A percentile compares a stretch with the other conserved stretches of the same genome.
phyloP scores from a whole-genome alignment of 2,888 invertebrate species.

The Eueremaeus valkanovi region DNA sequence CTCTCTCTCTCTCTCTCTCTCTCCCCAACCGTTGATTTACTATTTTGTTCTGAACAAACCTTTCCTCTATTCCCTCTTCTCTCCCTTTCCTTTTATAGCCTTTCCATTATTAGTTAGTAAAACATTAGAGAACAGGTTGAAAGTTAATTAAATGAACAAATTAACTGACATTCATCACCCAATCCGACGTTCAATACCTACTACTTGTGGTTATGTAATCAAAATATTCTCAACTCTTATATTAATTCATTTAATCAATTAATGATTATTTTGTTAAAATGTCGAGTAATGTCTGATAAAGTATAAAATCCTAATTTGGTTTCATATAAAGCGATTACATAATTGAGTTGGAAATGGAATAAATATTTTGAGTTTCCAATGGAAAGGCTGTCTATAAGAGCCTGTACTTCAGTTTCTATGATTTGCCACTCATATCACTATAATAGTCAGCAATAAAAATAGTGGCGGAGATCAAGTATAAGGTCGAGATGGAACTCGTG shows the following conservation, averaged over 20 bases:
- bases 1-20: not conserved
- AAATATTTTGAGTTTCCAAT: not conserved
- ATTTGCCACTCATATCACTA: not conserved
- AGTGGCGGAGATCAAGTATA: constrained; percentile 2
- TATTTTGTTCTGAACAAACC: no score
- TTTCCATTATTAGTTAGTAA: constrained; percentile 1
- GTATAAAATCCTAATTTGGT: no score
- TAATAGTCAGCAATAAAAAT: not conserved
- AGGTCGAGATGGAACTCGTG: constrained; percentile 32
- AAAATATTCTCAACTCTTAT: no score
- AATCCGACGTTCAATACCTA: no score
- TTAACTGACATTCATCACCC: constrained; percentile 1
- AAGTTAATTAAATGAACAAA: constrained; percentile 17
- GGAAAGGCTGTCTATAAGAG: constrained; percentile 11
- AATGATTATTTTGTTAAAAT: no score
- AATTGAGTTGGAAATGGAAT: not conserved
- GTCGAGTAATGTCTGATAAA: no score
- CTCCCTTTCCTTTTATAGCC: not conserved
- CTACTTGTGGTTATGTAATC: no score
- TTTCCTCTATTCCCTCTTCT: no score
- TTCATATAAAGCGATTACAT: no score
- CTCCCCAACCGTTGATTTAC: not conserved
- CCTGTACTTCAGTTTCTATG: not conserved
- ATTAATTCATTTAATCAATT: no score
- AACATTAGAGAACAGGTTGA: not conserved